Conservation (phyloP, 1,140 invertebrate species). For the Gryon sp. region DNA sequence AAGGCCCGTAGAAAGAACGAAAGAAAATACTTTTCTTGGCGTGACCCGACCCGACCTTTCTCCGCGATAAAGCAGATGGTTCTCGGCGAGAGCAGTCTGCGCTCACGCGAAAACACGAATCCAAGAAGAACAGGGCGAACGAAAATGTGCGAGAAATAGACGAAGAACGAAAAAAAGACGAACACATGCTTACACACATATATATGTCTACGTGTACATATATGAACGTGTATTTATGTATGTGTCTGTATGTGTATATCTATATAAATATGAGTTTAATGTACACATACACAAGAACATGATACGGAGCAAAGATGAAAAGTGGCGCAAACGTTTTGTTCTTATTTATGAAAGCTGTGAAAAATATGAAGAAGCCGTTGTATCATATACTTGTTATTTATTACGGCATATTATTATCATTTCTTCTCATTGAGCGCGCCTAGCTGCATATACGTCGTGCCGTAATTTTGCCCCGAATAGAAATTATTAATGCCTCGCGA, state of each 20-base stretch:
- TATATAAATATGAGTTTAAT: too few relatives aligned
- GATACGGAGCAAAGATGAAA: constrained; percentile 35
- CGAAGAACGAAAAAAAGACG: constrained; percentile 11
- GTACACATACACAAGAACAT: constrained; percentile 1
- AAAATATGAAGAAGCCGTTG: constrained; percentile 57
- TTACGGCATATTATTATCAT: constrained; percentile 48
- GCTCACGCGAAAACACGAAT: constrained; percentile 49
- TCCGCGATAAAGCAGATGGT: constrained; percentile 57
- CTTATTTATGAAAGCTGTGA: constrained; percentile 55
- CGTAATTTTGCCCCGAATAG: constrained; percentile 39
- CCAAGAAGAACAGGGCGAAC: constrained; percentile 37
- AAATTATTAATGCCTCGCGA: constrained; percentile 38
- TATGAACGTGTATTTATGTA: too few relatives aligned
- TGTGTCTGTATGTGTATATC: too few relatives aligned
- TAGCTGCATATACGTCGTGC: constrained; percentile 27
- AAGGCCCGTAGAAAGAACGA: constrained; percentile 16
- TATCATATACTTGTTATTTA: constrained; percentile 53
- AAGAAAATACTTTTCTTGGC: constrained; percentile 61
- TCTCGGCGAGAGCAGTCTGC: constrained; percentile 46
- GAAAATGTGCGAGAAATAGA: constrained; percentile 22
- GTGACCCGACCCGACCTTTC: constrained; percentile 63
- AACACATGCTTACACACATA: constrained; percentile 17
- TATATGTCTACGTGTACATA: too few relatives aligned
- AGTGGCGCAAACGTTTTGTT: constrained; percentile 58
- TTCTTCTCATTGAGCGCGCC: constrained; percentile 44